Evolutionary conservation across 1,140 invertebrate genomes (phyloP).

Genomic region (Camponotus floridanus): DNA sequence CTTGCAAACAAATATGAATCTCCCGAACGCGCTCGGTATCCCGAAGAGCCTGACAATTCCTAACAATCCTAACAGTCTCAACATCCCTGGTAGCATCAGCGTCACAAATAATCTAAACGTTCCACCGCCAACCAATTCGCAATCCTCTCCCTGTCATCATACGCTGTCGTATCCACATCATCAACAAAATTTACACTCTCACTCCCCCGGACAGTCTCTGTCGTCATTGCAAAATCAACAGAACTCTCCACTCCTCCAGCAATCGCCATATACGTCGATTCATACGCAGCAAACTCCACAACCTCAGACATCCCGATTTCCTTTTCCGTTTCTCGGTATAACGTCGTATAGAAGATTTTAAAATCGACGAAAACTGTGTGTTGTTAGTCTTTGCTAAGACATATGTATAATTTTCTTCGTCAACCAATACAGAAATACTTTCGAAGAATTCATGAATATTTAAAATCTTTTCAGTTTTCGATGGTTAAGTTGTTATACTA

Average conservation of each 20-base stretch:
- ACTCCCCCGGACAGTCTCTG: slow-evolving; percentile 73
- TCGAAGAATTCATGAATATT: slow-evolving; percentile 32
- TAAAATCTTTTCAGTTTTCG: not conserved
- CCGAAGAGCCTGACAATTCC: slow-evolving; percentile 76
- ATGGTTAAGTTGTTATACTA: not conserved
- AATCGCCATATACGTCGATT: slow-evolving; percentile 76
- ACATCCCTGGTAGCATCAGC: slow-evolving; percentile 76
- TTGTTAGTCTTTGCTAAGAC: slow-evolving; percentile 46
- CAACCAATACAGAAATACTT: slow-evolving; percentile 62
- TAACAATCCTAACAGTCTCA: slow-evolving; percentile 74
- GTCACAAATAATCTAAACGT: slow-evolving; percentile 76
- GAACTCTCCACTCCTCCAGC: slow-evolving; percentile 78
- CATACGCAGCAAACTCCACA: slow-evolving; percentile 78
- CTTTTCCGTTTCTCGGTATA: slow-evolving; percentile 83
- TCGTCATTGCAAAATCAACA: slow-evolving; percentile 78
- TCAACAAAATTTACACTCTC: slow-evolving; percentile 74
- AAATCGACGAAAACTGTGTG: slow-evolving; percentile 36
- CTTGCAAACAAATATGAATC: slow-evolving; percentile 82
- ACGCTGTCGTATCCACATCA: slow-evolving; percentile 73
- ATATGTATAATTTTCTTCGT: slow-evolving; percentile 58
- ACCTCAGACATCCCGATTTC: slow-evolving; percentile 80
- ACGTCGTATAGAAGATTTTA: slow-evolving; percentile 83
- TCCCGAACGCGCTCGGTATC: slow-evolving; percentile 77
- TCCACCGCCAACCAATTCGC: slow-evolving; percentile 75
- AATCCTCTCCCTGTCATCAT: slow-evolving; percentile 81